A percentile compares a stretch with the other conserved stretches of the same genome.
phyloP scores from a whole-genome alignment of 2,888 invertebrate species.

The Halictus quadricinctus region DNA sequence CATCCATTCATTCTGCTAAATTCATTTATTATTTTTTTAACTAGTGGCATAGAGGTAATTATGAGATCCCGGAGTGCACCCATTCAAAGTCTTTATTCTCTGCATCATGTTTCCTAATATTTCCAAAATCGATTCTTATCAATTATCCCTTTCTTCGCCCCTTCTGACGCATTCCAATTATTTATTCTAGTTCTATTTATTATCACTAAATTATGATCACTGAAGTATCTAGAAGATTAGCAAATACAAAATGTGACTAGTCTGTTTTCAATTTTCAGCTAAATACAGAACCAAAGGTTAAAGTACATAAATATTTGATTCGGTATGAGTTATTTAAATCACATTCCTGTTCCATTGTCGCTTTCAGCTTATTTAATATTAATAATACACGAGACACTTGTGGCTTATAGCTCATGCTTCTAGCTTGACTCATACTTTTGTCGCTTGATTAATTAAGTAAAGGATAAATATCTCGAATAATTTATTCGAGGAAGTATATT shows the following conservation, averaged over 20 bases:
- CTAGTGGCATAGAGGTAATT: conserved; percentile 80
- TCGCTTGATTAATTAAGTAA: conserved; percentile 36
- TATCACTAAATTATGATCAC: neutral
- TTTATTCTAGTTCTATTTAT: conserved; percentile 7
- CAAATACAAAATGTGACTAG: conserved; percentile 39
- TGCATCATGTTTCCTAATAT: conserved; percentile 12
- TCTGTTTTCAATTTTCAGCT: conserved; percentile 71
- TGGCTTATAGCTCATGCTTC: conserved; percentile 30
- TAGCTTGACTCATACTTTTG: neutral
- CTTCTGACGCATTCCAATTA: neutral
- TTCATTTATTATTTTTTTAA: conserved; percentile 78
- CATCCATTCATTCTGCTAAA: conserved; percentile 79
- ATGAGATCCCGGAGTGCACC: conserved; percentile 66
- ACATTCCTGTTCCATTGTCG: conserved; percentile 27
- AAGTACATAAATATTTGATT: conserved; percentile 63
- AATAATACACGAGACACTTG: conserved; percentile 4
- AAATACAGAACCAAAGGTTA: conserved; percentile 69
- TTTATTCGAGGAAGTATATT: conserved; percentile 30
- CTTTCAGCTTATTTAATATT: conserved; percentile 54
- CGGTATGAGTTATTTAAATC: conserved; percentile 62
- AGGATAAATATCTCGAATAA: conserved; percentile 27
- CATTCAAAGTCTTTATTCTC: conserved; percentile 15
- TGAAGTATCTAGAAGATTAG: conserved; percentile 52
- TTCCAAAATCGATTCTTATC: neutral
- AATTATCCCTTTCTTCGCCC: neutral